A percentile compares a stretch with the other conserved stretches of the same genome.
These are phyloP conservation scores for Drosophila birchii DNA, from an alignment of 2,888 invertebrate genomes.

Conservation along the genomic window DNA sequence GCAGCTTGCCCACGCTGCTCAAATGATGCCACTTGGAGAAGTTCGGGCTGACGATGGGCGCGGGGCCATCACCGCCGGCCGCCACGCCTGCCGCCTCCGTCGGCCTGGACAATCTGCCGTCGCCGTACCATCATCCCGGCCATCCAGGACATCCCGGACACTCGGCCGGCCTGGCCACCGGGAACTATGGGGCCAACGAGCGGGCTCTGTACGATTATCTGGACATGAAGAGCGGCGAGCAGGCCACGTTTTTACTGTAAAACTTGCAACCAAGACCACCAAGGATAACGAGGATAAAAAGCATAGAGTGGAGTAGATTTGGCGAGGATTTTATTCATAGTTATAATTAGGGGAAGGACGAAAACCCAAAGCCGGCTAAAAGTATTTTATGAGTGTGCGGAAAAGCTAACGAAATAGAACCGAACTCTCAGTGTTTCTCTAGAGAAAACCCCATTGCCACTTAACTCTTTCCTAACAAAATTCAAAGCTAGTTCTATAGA, in stretches of 20 bases:
- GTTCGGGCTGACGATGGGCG: constrained; percentile 75
- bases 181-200: constrained; percentile 57
- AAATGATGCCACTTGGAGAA: constrained; percentile 83
- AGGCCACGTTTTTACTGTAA: constrained; percentile 76
- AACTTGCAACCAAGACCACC: constrained; percentile 71
- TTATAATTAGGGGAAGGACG: constrained; percentile 45
- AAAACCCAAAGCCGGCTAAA: constrained; percentile 9
- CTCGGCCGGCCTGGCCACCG: constrained; percentile 42
- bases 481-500: constrained; percentile 38
- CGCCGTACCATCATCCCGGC: constrained; percentile 36
- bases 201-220: constrained; percentile 70
- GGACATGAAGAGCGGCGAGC: constrained; percentile 68
- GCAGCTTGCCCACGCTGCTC: constrained; percentile 80
- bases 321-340: constrained; percentile 66
- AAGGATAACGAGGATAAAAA: constrained; percentile 41
- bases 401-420: constrained; percentile 9
- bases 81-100: constrained; percentile 59
- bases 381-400: constrained; percentile 23
- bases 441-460: constrained; percentile 9
- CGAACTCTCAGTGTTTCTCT: constrained; percentile 31
- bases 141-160: constrained; percentile 47
- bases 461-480: constrained; percentile 7
- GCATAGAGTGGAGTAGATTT: constrained; percentile 8
- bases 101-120: constrained; percentile 47
- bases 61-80: constrained; percentile 67